These are phyloP conservation scores for Lepus timidus DNA, from an alignment of 2,113 vertebrate species.

Conservation along the genomic window DNA sequence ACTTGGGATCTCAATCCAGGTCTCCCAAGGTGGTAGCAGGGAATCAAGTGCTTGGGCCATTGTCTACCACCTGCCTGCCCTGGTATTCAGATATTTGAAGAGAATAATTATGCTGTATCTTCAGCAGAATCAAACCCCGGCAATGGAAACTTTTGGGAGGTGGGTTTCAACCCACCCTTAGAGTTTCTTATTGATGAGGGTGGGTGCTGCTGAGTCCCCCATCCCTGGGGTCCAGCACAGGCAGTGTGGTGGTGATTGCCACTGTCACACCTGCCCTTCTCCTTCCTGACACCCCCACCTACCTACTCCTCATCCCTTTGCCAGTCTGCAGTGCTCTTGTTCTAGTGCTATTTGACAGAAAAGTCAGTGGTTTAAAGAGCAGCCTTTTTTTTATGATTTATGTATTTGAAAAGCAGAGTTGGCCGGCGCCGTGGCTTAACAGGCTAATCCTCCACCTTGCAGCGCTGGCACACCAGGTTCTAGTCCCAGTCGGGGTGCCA, in stretches of 20 bases:
- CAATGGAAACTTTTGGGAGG: background rate
- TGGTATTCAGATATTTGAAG: background rate
- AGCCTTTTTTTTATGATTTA: too few relatives aligned
- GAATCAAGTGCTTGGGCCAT: too few relatives aligned
- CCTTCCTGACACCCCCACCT: background rate
- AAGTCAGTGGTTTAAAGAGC: background rate
- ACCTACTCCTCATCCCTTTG: background rate
- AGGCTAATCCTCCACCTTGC: too few relatives aligned
- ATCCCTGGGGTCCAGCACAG: background rate
- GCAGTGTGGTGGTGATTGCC: background rate
- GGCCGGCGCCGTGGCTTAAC: too few relatives aligned
- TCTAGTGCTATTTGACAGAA: background rate
- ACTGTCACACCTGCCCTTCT: rapidly evolving
- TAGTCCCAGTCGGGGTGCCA: too few relatives aligned
- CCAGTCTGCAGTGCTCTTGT: background rate
- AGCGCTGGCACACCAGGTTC: too few relatives aligned
- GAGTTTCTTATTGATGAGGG: background rate
- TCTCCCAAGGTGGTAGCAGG: too few relatives aligned
- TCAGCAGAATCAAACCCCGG: background rate
- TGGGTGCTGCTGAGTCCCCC: background rate
- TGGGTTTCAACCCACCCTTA: background rate
- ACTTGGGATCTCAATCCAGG: too few relatives aligned
- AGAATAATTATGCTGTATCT: background rate
- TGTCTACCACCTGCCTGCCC: too few relatives aligned
- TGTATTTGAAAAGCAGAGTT: too few relatives aligned